phyloP scores from a whole-genome alignment of 2,888 invertebrate genomes.

The Rhamphomyia laevipes region DNA sequence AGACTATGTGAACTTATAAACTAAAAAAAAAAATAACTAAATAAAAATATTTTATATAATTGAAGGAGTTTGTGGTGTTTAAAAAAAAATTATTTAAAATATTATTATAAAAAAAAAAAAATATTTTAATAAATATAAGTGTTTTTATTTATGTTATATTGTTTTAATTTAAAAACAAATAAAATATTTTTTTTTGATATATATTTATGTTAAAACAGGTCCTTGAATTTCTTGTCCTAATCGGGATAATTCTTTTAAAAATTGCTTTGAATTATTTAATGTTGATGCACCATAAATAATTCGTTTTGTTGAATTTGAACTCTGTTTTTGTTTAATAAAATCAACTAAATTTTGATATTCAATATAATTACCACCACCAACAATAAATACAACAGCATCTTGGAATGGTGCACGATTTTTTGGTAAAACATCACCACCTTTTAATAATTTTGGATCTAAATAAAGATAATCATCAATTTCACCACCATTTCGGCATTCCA shows the following conservation, averaged over 20 bases:
- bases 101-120: too few relatives aligned
- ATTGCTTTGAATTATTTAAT: slow-evolving; percentile 85
- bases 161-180: neutral
- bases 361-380: slow-evolving; percentile 95
- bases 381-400: slow-evolving; percentile 82
- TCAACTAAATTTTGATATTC: slow-evolving; percentile 98
- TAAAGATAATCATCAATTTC: slow-evolving; percentile 84
- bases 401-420: slow-evolving; percentile 61
- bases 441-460: slow-evolving; percentile 89
- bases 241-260: slow-evolving; percentile 80
- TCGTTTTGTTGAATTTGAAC: slow-evolving; percentile 55
- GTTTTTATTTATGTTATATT: too few relatives aligned
- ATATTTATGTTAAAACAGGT: slow-evolving; percentile 32
- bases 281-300: slow-evolving; percentile 95
- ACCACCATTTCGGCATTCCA: slow-evolving; percentile 65
- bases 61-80: too few relatives aligned
- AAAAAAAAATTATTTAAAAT: too few relatives aligned
- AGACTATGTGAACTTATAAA: too few relatives aligned
- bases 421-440: slow-evolving; percentile 52
- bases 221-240: slow-evolving; percentile 56
- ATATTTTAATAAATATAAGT: too few relatives aligned
- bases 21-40: too few relatives aligned
- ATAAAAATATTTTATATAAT: too few relatives aligned
- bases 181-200: neutral
- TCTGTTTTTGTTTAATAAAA: slow-evolving; percentile 77